Percentiles rank a stretch among this genome's conserved stretches.
phyloP scores from a whole-genome alignment of 2,888 invertebrate genomes.

The Drosophila kanekoi region DNA sequence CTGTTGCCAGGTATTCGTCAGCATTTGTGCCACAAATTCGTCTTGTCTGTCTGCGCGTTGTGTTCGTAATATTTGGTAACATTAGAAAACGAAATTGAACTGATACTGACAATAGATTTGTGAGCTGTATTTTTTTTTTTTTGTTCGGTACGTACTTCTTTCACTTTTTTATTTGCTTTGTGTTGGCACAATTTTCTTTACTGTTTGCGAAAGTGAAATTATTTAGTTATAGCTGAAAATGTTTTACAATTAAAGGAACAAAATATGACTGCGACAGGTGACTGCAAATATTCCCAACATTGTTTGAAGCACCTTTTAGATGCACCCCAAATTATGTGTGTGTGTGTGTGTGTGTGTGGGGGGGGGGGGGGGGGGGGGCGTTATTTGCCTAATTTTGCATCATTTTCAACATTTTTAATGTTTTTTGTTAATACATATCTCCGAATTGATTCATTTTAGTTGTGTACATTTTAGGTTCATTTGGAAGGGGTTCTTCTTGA shows the following conservation, averaged over 20 bases:
- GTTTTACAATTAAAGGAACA: background rate
- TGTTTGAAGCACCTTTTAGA: too few species aligned
- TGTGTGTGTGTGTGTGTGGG: too few species aligned
- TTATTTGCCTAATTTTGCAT: too few species aligned
- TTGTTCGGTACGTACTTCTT: conserved; percentile 22
- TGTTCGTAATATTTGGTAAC: conserved; percentile 50
- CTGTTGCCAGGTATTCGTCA: background rate
- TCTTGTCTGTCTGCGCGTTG: conserved; percentile 9
- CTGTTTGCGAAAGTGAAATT: conserved; percentile 48
- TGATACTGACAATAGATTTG: conserved; percentile 34
- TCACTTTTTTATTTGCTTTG: conserved; percentile 27
- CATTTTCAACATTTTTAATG: too few species aligned
- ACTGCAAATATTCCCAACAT: too few species aligned
- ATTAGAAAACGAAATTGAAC: conserved; percentile 55
- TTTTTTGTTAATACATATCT: too few species aligned
- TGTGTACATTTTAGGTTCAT: too few species aligned
- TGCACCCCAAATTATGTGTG: too few species aligned
- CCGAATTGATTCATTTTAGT: too few species aligned
- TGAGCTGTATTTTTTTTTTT: conserved; percentile 10
- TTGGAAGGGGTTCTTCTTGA: too few species aligned
- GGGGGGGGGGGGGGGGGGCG: too few species aligned
- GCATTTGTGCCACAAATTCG: conserved; percentile 1
- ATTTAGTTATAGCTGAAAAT: background rate
- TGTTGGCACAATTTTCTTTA: conserved; percentile 1
- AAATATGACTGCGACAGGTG: background rate